phyloP scores from a whole-genome alignment of 2,888 invertebrate genomes.

The Nomada hirtipes region DNA sequence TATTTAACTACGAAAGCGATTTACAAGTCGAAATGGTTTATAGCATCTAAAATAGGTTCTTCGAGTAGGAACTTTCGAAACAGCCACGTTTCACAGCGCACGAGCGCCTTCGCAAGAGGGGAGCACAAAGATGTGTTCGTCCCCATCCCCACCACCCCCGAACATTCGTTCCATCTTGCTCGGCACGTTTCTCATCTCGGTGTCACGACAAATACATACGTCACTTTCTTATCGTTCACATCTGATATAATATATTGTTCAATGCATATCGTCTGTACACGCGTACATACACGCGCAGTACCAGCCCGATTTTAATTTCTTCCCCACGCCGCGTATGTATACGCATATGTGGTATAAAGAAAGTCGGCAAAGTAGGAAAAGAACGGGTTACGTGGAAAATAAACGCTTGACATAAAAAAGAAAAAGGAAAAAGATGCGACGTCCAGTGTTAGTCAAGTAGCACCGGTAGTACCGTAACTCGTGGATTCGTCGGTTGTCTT shows the following conservation, averaged over 20 bases:
- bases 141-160: slow-evolving; percentile 55
- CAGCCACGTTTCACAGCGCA: slow-evolving; percentile 70
- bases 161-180: slow-evolving; percentile 48
- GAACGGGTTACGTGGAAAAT: slow-evolving; percentile 41
- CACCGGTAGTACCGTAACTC: slow-evolving; percentile 68
- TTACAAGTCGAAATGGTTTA: slow-evolving; percentile 50
- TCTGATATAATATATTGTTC: slow-evolving; percentile 50
- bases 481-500: slow-evolving; percentile 69
- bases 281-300: background rate
- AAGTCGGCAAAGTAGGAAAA: slow-evolving; percentile 47
- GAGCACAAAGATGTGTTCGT: slow-evolving; percentile 62
- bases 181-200: slow-evolving; percentile 62
- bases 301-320: too few relatives aligned
- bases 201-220: slow-evolving; percentile 68
- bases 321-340: background rate
- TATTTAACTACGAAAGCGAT: slow-evolving; percentile 35
- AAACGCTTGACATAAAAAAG: slow-evolving; percentile 19
- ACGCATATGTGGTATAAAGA: slow-evolving; percentile 20
- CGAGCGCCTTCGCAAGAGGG: slow-evolving; percentile 66
- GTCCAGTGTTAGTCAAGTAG: slow-evolving; percentile 57
- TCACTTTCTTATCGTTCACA: slow-evolving; percentile 62
- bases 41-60: slow-evolving; percentile 70
- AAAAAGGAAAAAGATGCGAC: slow-evolving; percentile 40
- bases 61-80: slow-evolving; percentile 70
- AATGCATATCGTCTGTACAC: slow-evolving; percentile 31